These are phyloP conservation scores for Oxyruncus cristatus DNA, from an alignment of 2,113 vertebrate species.

Conservation along the genomic window DNA sequence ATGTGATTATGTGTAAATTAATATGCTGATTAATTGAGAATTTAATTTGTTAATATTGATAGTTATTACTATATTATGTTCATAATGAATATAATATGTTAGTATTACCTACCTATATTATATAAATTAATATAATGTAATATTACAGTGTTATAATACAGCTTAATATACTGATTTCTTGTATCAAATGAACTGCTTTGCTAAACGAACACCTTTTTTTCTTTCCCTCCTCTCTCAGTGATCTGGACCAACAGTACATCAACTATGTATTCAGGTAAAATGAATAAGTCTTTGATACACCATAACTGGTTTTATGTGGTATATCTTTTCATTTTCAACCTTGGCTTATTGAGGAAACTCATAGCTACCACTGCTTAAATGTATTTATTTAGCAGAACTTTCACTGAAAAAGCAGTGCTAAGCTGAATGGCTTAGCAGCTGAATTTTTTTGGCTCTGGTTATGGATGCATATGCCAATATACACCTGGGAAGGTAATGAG, in stretches of 20 bases:
- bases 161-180: not conserved
- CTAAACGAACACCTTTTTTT: not conserved
- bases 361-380: not conserved
- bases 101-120: not conserved
- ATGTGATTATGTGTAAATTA: not conserved
- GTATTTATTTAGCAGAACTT: not conserved
- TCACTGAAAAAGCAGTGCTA: not conserved
- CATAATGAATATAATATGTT: not conserved
- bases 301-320: not conserved
- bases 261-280: conserved; percentile 95
- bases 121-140: not conserved
- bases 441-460: not conserved
- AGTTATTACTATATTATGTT: not conserved
- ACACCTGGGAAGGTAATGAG: not conserved
- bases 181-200: not conserved
- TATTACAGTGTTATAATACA: not conserved
- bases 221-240: conserved; percentile 70
- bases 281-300: not conserved
- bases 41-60: not conserved
- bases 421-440: not conserved
- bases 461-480: not conserved
- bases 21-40: not conserved
- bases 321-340: not conserved
- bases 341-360: not conserved
- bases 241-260: conserved; percentile 91